These are phyloP conservation scores for Heterotilapia buettikoferi DNA, from an alignment of 2,113 vertebrate genomes.

Conservation along the genomic window DNA sequence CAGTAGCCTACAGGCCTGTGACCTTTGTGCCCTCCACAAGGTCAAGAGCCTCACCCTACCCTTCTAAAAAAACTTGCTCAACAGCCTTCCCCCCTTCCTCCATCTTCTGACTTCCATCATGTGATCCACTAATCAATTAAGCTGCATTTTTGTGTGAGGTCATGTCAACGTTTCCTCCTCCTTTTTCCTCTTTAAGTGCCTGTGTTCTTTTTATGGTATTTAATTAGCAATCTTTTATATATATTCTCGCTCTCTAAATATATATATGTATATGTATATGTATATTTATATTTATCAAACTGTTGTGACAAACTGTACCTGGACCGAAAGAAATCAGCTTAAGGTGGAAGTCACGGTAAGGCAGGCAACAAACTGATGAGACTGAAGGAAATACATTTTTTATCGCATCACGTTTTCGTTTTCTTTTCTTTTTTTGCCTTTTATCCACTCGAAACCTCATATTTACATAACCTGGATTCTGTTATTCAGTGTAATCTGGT, in stretches of 20 bases:
- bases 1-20: conserved; percentile 54
- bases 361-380: neutral
- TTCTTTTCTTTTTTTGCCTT: neutral
- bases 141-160: conserved; percentile 75
- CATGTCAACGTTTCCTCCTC: conserved; percentile 68
- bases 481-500: neutral
- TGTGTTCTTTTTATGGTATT: neutral
- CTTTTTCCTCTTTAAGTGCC: neutral
- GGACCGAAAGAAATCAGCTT: neutral
- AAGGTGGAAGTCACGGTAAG: neutral
- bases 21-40: conserved; percentile 63
- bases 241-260: neutral
- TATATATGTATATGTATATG: neutral
- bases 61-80: neutral
- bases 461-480: neutral
- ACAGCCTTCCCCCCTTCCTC: neutral
- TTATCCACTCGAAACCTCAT: neutral
- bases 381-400: neutral
- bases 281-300: neutral
- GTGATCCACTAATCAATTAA: conserved; percentile 79
- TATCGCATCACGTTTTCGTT: neutral
- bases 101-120: conserved; percentile 61
- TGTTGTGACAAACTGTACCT: neutral
- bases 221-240: conserved; percentile 22
- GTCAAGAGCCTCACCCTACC: conserved; percentile 40